phyloP scores from a whole-genome alignment of 2,888 invertebrate genomes.

The Allolobophora icterica region DNA sequence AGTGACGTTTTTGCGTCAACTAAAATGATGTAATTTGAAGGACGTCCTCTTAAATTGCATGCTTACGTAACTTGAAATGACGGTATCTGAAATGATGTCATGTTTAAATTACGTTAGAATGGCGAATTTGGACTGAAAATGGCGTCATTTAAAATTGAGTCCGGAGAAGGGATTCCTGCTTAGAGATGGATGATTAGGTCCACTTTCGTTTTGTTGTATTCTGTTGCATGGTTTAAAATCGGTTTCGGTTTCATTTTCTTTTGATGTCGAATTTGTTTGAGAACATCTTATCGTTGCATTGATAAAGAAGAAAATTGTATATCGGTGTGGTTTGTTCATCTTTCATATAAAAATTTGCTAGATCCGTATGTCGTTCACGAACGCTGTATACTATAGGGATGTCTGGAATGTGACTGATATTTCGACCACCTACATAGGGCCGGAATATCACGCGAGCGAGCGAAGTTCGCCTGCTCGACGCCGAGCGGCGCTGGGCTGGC shows the following conservation, averaged over 20 bases:
- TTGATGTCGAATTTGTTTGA: not conserved
- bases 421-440: too few species aligned
- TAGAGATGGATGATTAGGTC: not conserved
- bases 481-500: too few species aligned
- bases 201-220: not conserved
- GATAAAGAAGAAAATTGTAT: not conserved
- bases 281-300: conserved; percentile 17
- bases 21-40: not conserved
- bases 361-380: too few species aligned
- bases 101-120: not conserved
- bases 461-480: too few species aligned
- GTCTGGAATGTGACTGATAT: too few species aligned
- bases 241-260: conserved; percentile 1
- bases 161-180: not conserved
- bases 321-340: not conserved
- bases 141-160: not conserved
- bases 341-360: too few species aligned
- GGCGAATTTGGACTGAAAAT: not conserved
- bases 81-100: not conserved
- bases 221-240: conserved; percentile 11
- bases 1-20: not conserved
- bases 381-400: too few species aligned
- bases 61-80: too few species aligned
- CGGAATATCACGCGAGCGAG: too few species aligned
- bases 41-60: too few species aligned